Percentiles rank a stretch among this genome's conserved stretches.
Evolutionary conservation across 2,888 invertebrate genomes (phyloP).

Genomic region (Agrochola circellaris): DNA sequence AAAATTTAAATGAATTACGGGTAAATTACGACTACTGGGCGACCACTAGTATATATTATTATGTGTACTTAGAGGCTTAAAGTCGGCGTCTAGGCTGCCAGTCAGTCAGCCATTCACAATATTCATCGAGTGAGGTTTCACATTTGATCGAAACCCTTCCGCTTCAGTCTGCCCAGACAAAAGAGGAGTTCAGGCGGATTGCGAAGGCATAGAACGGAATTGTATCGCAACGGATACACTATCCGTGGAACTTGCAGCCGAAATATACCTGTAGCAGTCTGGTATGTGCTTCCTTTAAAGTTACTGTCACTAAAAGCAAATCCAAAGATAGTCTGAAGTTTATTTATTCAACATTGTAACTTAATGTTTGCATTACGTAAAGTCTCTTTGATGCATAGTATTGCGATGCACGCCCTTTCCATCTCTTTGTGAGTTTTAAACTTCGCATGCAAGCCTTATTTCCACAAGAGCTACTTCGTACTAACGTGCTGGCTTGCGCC

Average conservation of each 20-base stretch:
- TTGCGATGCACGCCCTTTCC: not conserved
- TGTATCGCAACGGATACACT: conserved; percentile 6
- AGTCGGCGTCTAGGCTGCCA: not conserved
- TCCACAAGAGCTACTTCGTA: conserved; percentile 16
- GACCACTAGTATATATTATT: not conserved
- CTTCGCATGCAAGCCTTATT: conserved; percentile 11
- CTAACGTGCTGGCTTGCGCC: conserved; percentile 2
- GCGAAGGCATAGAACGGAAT: conserved; percentile 1
- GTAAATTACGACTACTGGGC: too few relatives aligned
- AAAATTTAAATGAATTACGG: too few relatives aligned
- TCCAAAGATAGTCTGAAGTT: not conserved
- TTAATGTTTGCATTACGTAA: not conserved
- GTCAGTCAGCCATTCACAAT: not conserved
- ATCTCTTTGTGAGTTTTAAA: conserved; percentile 19
- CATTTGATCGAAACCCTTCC: conserved; percentile 3
- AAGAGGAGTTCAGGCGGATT: not conserved
- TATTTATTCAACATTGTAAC: not conserved
- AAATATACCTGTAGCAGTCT: conserved; percentile 9
- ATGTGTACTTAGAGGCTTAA: not conserved
- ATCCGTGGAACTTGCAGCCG: not conserved
- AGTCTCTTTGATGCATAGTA: conserved; percentile 9
- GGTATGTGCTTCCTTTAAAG: not conserved
- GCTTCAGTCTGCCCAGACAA: conserved; percentile 4
- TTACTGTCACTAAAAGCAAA: not conserved
- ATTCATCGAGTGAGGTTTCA: not conserved